phyloP scores from a whole-genome alignment of 2,888 invertebrate species.

The Watsonalla binaria region DNA sequence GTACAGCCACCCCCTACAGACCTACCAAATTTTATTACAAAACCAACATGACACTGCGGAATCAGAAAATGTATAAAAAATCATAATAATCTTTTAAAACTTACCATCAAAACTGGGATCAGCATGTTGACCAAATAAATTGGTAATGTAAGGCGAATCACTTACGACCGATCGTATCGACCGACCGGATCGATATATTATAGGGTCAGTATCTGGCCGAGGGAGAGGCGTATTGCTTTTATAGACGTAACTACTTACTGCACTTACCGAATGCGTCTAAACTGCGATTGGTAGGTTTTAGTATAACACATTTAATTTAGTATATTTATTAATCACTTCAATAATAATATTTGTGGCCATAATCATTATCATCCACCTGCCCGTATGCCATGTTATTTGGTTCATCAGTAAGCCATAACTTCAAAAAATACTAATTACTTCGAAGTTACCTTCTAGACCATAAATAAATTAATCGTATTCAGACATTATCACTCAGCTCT shows the following conservation, averaged over 20 bases:
- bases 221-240: background rate
- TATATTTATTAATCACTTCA: background rate
- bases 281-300: background rate
- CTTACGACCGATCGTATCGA: conserved; percentile 22
- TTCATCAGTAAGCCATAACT: no score
- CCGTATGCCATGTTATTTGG: no score
- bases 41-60: no score
- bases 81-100: conserved; percentile 4
- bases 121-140: conserved; percentile 22
- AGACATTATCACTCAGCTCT: no score
- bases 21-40: no score
- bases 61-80: no score
- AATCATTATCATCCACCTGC: no score
- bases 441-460: no score
- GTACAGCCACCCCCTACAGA: no score
- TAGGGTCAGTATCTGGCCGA: conserved; percentile 17
- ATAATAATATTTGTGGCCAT: no score
- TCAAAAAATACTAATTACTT: no score
- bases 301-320: background rate
- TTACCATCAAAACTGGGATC: conserved; percentile 42
- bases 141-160: conserved; percentile 5
- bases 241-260: background rate
- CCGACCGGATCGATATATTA: conserved; percentile 12
- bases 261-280: background rate
- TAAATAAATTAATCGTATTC: no score